Percentiles rank a stretch among this genome's conserved stretches.
Conservation (phyloP, 2,888 invertebrate species). For the Carcina quercana region DNA sequence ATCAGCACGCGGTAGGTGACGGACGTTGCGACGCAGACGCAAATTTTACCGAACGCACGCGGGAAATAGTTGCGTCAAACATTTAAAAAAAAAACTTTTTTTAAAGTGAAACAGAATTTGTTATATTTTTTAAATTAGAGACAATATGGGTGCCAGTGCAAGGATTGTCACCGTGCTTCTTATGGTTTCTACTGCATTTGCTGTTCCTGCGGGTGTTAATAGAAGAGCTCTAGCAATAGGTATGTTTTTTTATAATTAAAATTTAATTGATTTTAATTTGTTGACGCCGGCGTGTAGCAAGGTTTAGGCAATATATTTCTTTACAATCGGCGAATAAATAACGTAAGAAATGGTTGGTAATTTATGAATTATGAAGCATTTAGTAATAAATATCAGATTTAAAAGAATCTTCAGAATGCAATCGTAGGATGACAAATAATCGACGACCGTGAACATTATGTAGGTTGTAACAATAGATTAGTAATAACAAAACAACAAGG, state of each 20-base stretch:
- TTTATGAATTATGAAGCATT: constrained; percentile 1
- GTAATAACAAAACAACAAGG: too few species aligned
- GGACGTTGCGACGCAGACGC: constrained; percentile 61
- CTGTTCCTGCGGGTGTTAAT: constrained; percentile 48
- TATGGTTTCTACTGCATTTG: constrained; percentile 47
- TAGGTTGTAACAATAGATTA: too few species aligned
- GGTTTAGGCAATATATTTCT: too few species aligned
- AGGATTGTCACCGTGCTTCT: constrained; percentile 54
- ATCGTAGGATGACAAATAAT: too few species aligned
- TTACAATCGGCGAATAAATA: too few species aligned
- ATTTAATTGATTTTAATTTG: too few species aligned
- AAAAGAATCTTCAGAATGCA: too few species aligned
- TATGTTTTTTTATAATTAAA: constrained; percentile 29
- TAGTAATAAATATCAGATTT: neutral
- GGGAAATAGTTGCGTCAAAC: constrained; percentile 64
- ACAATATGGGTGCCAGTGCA: constrained; percentile 64
- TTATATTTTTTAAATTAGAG: too few species aligned
- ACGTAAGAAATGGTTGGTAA: too few species aligned
- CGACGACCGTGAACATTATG: too few species aligned
- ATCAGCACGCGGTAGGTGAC: constrained; percentile 39
- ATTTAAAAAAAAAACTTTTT: constrained; percentile 10
- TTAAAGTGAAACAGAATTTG: constrained; percentile 20
- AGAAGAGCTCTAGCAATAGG: constrained; percentile 44
- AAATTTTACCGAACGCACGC: constrained; percentile 64
- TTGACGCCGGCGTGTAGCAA: too few species aligned